Evolutionary conservation across 2,113 vertebrate species (phyloP).

Genomic region (Apteryx mantelli): DNA sequence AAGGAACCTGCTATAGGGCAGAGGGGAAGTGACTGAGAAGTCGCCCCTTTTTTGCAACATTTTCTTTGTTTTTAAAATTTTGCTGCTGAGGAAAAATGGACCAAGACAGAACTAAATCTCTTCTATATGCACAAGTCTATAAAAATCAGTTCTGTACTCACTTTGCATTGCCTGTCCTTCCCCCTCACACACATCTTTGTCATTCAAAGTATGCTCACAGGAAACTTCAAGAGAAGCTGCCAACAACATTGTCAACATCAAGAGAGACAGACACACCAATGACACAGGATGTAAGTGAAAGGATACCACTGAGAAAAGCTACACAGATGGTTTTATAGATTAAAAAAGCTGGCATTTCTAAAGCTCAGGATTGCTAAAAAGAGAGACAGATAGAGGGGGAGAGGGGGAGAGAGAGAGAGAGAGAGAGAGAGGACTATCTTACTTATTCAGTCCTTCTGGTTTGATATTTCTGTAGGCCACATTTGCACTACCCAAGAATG

Average conservation of each 20-base stretch:
- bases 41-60: neutral
- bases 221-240: constrained; percentile 26
- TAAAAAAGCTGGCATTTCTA: constrained; percentile 45
- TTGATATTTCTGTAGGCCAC: constrained; percentile 21
- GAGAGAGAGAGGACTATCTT: neutral
- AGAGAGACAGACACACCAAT: constrained; percentile 40
- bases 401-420: neutral
- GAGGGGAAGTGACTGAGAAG: neutral
- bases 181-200: neutral
- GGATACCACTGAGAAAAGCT: constrained; percentile 35
- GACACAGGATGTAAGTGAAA: constrained; percentile 19
- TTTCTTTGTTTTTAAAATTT: neutral
- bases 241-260: constrained; percentile 44
- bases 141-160: neutral
- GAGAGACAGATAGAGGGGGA: neutral
- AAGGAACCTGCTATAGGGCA: neutral
- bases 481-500: constrained; percentile 20
- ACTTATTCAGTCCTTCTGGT: neutral
- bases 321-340: constrained; percentile 41
- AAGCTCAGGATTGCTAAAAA: constrained; percentile 21
- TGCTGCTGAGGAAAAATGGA: neutral
- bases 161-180: neutral
- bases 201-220: constrained; percentile 26
- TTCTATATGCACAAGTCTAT: neutral
- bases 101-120: neutral